phyloP scores from a whole-genome alignment of 2,797 vertebrate genomes.

The Chrosomus eos region DNA sequence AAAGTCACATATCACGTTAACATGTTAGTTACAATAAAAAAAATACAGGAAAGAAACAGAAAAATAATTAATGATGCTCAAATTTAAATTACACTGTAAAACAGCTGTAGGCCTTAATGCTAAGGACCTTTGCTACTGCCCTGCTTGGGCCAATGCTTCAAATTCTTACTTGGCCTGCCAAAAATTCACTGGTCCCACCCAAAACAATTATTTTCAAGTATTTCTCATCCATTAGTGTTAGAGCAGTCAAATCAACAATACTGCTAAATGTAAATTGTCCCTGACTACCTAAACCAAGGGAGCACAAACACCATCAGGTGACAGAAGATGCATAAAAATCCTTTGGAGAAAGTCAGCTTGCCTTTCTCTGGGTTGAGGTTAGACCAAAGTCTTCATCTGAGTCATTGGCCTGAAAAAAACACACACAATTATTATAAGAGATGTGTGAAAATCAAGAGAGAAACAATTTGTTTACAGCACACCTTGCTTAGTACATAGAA shows the following conservation, averaged over 20 bases:
- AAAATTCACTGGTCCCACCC: no score
- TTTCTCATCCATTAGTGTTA: neutral
- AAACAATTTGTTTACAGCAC: neutral
- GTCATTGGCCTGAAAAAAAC: conserved; percentile 16
- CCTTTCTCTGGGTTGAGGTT: conserved; percentile 35
- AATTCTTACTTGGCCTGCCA: no score
- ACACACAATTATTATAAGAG: neutral
- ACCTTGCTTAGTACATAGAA: no score
- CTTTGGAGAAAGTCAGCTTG: conserved; percentile 17
- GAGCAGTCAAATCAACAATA: neutral
- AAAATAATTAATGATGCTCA: no score
- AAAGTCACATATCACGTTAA: neutral
- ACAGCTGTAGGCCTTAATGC: no score
- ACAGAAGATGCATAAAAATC: neutral
- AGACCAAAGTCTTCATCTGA: conserved; percentile 19
- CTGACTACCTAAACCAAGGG: neutral
- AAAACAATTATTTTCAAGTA: neutral
- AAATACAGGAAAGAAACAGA: no score
- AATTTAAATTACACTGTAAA: no score
- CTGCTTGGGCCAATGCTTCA: no score
- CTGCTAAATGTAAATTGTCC: neutral
- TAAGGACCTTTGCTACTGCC: no score
- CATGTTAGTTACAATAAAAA: neutral
- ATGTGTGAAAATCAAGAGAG: neutral
- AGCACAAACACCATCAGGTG: neutral